Base-by-base conservation (phyloP, 64 coral and sea anemone genomes). In the Porites australiensis region DNA sequence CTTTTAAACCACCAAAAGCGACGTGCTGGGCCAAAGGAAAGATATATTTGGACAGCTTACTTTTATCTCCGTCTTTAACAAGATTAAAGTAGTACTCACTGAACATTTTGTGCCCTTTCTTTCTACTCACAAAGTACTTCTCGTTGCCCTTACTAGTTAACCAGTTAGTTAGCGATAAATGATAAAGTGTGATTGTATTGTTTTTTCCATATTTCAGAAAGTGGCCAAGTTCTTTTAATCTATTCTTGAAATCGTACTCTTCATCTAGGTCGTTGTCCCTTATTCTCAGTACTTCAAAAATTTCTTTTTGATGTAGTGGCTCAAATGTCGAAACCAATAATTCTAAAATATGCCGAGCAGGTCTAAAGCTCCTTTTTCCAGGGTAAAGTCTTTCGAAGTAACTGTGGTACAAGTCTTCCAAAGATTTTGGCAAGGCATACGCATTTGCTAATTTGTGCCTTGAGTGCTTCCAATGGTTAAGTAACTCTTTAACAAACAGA, bases 121-220 rank as follows among this genome's bases (percentile, higher is more conserved):
- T 90, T 73, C 82, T 89, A 69, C 80, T 74, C 3, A 95, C 89
- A 22, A 85, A 90, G 37, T 74, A 95, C 10, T 63, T 1, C 37
- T 55, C 69, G 64, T 90, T 95, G 6, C 20, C 18, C 0, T 91
- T n/a, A 45, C 82, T 81, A 12, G 89, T 87, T 21, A 95, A 66
- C 94, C 94, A 95, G 46, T 95, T 82, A 52, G 85, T 78, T n/a
- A 95, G 50, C 13, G 94, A 91, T 13, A 71, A 64, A 60, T 95
- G 94, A 74, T 79, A 95, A 16, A 95, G 48, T 9, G 77, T 86
- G 5, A 90, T 6, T 4, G 44, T 88, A 22, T 78, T 86, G 60
- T 77, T 75, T 43, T 77, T 44, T 7, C 77, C 65, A 71, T 88
- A 88, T 43, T 74, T 74, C 13, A 95, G 51, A 65, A 86, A 95